A percentile compares a stretch with the other conserved stretches of the same genome.
Conservation (phyloP, 2,888 invertebrate genomes). For the Trilocha varians region DNA sequence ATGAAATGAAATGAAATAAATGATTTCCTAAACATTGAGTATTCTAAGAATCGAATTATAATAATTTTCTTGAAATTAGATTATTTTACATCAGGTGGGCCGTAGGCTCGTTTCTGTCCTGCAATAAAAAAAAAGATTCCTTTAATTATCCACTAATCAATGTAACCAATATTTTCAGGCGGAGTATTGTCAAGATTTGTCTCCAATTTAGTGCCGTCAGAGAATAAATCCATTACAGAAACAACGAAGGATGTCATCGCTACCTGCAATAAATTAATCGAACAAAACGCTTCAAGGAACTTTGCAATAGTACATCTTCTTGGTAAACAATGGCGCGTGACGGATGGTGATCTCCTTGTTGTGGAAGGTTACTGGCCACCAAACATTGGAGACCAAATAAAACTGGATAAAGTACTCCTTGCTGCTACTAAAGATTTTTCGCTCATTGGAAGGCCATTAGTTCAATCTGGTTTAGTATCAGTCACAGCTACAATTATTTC, state of each 20-base stretch:
- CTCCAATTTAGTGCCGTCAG: conserved; percentile 33
- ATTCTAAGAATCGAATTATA: too few species aligned
- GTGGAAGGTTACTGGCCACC: conserved; percentile 90
- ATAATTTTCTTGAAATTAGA: too few species aligned
- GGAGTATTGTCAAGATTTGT: conserved; percentile 50
- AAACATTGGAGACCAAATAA: conserved; percentile 83
- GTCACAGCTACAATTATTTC: conserved; percentile 88
- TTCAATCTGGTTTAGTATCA: conserved; percentile 81
- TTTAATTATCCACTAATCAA: too few species aligned
- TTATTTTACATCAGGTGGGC: too few species aligned
- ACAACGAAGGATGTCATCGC: conserved; percentile 69
- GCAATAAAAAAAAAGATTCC: too few species aligned
- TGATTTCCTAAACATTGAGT: too few species aligned
- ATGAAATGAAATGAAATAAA: not conserved
- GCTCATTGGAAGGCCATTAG: conserved; percentile 83
- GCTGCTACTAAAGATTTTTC: conserved; percentile 87
- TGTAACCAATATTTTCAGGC: too few species aligned
- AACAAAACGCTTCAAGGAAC: conserved; percentile 73
- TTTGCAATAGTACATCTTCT: conserved; percentile 88
- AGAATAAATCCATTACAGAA: conserved; percentile 30
- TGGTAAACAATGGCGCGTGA: conserved; percentile 89
- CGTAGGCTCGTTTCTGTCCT: too few species aligned
- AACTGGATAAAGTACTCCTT: conserved; percentile 86
- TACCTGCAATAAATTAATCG: conserved; percentile 77
- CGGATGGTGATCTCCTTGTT: conserved; percentile 87